These are phyloP conservation scores for Hirundichthys speculiger DNA, from an alignment of 2,113 vertebrate species.

Conservation along the genomic window DNA sequence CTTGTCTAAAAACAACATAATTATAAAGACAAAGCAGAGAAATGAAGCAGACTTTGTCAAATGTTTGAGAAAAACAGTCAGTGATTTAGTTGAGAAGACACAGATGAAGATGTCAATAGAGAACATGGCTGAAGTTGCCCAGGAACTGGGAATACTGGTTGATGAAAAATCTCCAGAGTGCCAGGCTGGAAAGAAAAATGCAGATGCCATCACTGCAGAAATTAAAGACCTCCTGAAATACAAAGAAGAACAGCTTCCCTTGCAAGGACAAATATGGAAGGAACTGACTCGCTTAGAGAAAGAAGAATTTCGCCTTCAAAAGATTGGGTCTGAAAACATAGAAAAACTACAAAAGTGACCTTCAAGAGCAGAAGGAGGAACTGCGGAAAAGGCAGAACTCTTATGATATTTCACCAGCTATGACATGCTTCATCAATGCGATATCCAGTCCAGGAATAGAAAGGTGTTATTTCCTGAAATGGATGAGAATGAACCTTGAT, in stretches of 20 bases:
- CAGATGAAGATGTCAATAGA: constrained; percentile 28
- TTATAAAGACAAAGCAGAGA: constrained; percentile 49
- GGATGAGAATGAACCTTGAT: constrained; percentile 74
- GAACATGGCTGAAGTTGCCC: constrained; percentile 48
- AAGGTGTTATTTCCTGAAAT: constrained; percentile 72
- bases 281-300: constrained; percentile 66
- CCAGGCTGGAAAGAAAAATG: constrained; percentile 54
- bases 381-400: constrained; percentile 50
- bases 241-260: constrained; percentile 63
- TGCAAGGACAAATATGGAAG: constrained; percentile 71
- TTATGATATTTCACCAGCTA: constrained; percentile 44
- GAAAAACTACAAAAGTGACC: constrained; percentile 62
- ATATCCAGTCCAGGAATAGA: constrained; percentile 55
- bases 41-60: constrained; percentile 68
- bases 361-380: constrained; percentile 25
- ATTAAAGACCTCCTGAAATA: constrained; percentile 54
- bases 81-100: constrained; percentile 12
- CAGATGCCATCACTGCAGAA: constrained; percentile 43
- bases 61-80: constrained; percentile 30
- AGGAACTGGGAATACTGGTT: constrained; percentile 60
- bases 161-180: constrained; percentile 68
- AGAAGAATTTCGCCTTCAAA: constrained; percentile 65
- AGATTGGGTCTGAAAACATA: constrained; percentile 48
- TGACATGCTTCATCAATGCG: constrained; percentile 59
- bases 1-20: constrained; percentile 40